phyloP scores from a whole-genome alignment of 2,113 vertebrate species.

The Cacatua alba region DNA sequence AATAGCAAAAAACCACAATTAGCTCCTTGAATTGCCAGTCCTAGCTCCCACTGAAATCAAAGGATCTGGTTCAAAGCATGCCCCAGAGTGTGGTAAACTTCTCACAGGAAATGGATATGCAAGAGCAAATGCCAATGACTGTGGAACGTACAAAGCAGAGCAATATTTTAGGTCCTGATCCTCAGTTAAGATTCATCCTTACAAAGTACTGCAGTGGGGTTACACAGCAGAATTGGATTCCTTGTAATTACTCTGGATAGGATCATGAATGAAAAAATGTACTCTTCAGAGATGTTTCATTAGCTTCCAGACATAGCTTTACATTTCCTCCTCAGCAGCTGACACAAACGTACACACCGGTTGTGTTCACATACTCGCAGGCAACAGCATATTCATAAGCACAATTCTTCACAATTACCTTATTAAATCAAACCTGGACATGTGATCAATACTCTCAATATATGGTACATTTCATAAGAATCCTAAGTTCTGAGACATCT shows the following conservation, averaged over 20 bases:
- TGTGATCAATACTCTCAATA: not conserved
- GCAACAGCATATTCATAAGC: not conserved
- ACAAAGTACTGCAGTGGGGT: not conserved
- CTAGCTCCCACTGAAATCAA: constrained; percentile 39
- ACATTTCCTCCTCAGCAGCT: not conserved
- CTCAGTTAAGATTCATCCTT: constrained; percentile 41
- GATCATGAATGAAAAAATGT: constrained; percentile 31
- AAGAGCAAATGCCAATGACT: constrained; percentile 39
- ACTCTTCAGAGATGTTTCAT: constrained; percentile 4
- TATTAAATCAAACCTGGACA: not conserved
- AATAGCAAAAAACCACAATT: constrained; percentile 28
- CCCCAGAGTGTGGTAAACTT: constrained; percentile 43
- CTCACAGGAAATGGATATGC: constrained; percentile 40
- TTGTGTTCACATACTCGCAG: rapidly evolving
- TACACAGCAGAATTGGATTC: constrained; percentile 44
- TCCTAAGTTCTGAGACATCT: not conserved
- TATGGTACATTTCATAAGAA: not conserved
- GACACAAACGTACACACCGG: not conserved
- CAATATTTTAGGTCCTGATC: constrained; percentile 34
- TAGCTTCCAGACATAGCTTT: not conserved
- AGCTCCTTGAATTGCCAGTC: constrained; percentile 10
- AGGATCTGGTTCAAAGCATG: constrained; percentile 50
- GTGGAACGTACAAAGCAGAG: constrained; percentile 17
- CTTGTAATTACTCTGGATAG: constrained; percentile 36
- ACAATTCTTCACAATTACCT: not conserved